Conservation (phyloP, 2,888 invertebrate genomes). For the Drosophila setosimentum region DNA sequence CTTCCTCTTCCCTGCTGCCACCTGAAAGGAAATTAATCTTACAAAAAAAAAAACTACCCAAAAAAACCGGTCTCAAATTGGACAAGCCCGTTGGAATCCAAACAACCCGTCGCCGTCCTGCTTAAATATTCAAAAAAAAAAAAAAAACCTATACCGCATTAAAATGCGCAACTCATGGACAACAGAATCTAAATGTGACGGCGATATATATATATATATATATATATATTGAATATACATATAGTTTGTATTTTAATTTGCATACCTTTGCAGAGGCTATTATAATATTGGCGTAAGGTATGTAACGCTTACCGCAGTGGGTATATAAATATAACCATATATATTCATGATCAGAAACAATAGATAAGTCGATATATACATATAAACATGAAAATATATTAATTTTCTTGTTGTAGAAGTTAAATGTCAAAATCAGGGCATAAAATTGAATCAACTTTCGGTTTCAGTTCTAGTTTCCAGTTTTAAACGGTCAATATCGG, state of each 20-base stretch:
- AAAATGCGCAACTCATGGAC: slow-evolving; percentile 27
- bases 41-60: neutral
- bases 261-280: neutral
- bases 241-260: neutral
- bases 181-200: slow-evolving; percentile 4
- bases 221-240: neutral
- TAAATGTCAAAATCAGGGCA: neutral
- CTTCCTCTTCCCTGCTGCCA: slow-evolving; percentile 24
- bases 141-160: neutral
- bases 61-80: slow-evolving; percentile 40
- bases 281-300: neutral
- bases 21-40: slow-evolving; percentile 40
- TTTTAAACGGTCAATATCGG: no score
- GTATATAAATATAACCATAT: neutral
- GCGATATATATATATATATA: neutral
- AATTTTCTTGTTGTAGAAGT: neutral
- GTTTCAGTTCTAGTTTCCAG: neutral
- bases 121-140: slow-evolving; percentile 23
- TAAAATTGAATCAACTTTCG: neutral
- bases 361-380: neutral
- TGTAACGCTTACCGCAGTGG: neutral
- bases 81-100: slow-evolving; percentile 24
- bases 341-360: neutral
- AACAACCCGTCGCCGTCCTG: neutral
- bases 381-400: neutral